Base-by-base conservation (phyloP, 2,888 invertebrate genomes). In the Leptinotarsa haldemani region DNA sequence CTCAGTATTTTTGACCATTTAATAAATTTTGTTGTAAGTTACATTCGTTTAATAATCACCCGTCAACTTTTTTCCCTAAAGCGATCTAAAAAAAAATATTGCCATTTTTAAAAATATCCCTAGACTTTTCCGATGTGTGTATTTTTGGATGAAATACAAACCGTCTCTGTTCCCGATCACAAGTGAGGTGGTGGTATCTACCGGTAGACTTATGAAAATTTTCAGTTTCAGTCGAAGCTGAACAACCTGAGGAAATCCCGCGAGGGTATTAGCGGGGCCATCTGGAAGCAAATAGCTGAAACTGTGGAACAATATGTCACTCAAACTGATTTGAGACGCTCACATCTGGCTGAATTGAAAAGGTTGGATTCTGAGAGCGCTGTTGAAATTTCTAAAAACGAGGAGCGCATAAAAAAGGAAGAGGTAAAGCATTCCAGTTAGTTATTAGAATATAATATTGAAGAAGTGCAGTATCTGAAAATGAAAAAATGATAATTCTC, bases 291-390 rank as follows among this genome's bases (percentile, higher is more conserved):
- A 65, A 84, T 87, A 68, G 82, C 83, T 7, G 71, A 77, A 70
- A 77, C 84, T 15, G 77, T 87, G 16, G 78, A 74, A 4, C 75
- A 78, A 13, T 85, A 87, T 78, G 83, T 87, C 52, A 77, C 81
- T 52, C 80, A 80, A 73, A 86, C 85, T 3, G 86, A 88, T 71
- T 76, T 79, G 22, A 82, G 83, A 75, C 82, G 88, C 25, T 81
- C 85, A 20, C 87, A 87, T 75, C 80, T 87, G 53, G 86, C 84
- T 16, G 86, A 87, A 77, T 78, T 87, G 78, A 82, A 81, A 70
- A 77, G 83, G 70, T 75, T 85, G 70, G 87, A 88, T 77, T 80
- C 82, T 69, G 85, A 86, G 76, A 84, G 84, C 80, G 83, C 83
- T 61, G 77, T 70, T 2, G 85, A 86, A 74, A 84, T 87, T 66